Base-by-base conservation (phyloP, 2,113 vertebrate species). In the Phoenicopterus ruber region DNA sequence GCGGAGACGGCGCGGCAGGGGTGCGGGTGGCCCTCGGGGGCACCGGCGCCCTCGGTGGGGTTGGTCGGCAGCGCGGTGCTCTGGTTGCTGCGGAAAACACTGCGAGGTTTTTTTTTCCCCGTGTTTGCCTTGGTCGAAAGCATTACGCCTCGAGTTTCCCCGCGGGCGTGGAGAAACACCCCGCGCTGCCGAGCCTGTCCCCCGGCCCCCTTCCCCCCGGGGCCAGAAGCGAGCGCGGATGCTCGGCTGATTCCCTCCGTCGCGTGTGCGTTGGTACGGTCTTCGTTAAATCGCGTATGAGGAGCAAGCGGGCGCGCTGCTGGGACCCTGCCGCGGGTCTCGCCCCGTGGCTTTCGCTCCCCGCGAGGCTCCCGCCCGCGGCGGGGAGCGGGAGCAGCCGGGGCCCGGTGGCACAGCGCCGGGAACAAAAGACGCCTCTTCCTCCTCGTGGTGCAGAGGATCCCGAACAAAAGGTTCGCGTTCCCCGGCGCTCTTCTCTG, bases 191-290 rank as follows among this genome's bases (percentile, higher is more conserved):
- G 3, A 13, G 32, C 62, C 34, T 21, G n/a, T 18, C n/a, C 36
- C 52, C 50, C 29, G 29, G 46, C 36, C 34, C 34, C 28, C 28
- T 25, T 67, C 15, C 17, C 31, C 16, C 58, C 4, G 6, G 11
- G 44, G 44, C 44, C 14, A 13, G n/a, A n/a, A n/a, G n/a, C n/a
- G 4, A 16, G 42, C 0, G 4, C 3, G 2, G 40, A 0, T 1
- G 15, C 24, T 32, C 4, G 4, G 21, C 63, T 10, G 62, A 2
- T 26, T 46, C 29, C 34, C 34, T 44, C 15, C 11, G 55, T 13
- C 0, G 3, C 2, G 0, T 0, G 11, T 11, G 3, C 14, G 1
- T 11, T 0, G 0, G 0, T 40, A 3, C 0, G 10, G 4, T 36
- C 8, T 17, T 47, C 2, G 19, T 44, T 25, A 13, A 61, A 5